A percentile compares a stretch with the other conserved stretches of the same genome.
Conservation (phyloP, 2,797 vertebrate species). For the Taeniopygia guttata region DNA sequence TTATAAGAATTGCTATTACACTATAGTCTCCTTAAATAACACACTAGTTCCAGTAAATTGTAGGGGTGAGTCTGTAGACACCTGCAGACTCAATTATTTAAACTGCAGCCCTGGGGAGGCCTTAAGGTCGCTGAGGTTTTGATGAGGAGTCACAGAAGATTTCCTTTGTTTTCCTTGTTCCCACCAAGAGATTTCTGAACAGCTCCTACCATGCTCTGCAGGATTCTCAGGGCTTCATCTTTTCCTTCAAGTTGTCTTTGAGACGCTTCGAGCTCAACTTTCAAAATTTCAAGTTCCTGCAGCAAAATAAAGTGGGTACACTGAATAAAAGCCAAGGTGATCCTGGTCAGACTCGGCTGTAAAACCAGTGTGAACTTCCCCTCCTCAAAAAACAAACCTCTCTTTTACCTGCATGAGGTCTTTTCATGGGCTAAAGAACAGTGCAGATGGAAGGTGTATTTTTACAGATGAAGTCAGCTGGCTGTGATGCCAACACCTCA, state of each 20-base stretch:
- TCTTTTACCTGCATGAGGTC: not conserved
- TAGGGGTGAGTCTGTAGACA: not conserved
- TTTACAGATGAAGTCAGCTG: not conserved
- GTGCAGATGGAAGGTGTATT: not conserved
- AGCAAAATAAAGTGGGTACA: not conserved
- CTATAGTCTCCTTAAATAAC: not conserved
- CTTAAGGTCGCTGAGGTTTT: not conserved
- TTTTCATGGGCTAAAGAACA: not conserved
- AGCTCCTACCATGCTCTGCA: constrained; percentile 87
- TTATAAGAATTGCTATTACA: not conserved
- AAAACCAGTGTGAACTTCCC: not conserved
- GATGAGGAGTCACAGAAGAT: not conserved
- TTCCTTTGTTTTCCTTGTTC: not conserved
- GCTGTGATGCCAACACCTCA: not conserved
- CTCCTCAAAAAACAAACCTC: not conserved
- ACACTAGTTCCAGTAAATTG: not conserved
- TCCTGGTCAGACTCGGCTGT: accelerated
- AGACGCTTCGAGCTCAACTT: constrained; percentile 87
- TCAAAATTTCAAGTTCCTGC: constrained; percentile 84
- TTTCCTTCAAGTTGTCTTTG: constrained; percentile 90
- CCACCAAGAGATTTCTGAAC: not conserved
- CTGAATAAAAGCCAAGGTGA: not conserved
- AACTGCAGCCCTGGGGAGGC: not conserved
- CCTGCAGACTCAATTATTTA: not conserved
- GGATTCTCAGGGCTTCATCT: constrained; percentile 89